phyloP scores from a whole-genome alignment of 2,888 invertebrate genomes.

The Philonicus albiceps region DNA sequence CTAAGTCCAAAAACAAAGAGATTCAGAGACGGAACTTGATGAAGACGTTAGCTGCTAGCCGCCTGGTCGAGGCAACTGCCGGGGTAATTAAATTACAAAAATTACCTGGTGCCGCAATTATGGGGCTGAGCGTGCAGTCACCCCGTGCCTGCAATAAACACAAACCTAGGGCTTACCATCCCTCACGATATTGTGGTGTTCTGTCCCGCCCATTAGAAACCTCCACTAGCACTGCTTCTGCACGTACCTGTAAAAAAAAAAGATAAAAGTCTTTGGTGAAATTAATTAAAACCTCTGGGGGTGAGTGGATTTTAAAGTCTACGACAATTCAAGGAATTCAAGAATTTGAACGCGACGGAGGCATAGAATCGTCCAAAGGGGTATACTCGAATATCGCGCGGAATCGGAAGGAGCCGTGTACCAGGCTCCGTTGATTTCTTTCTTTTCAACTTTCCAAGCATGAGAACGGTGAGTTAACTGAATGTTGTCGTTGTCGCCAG shows the following conservation, averaged over 20 bases:
- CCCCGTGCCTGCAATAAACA: neutral
- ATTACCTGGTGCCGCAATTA: neutral
- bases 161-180: neutral
- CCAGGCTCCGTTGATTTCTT: neutral
- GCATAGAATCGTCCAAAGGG: neutral
- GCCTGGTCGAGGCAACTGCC: neutral
- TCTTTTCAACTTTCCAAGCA: neutral
- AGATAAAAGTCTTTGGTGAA: neutral
- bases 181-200: neutral
- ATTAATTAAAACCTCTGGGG: slow-evolving; percentile 27
- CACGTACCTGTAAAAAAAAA: neutral
- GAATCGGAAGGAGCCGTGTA: neutral
- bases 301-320: neutral
- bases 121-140: slow-evolving; percentile 7
- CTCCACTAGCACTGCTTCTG: neutral
- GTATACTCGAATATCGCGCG: neutral
- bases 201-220: neutral
- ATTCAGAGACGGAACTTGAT: neutral
- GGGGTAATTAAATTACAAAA: slow-evolving; percentile 28
- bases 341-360: neutral
- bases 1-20: neutral
- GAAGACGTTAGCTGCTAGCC: neutral
- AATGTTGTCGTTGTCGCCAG: neutral
- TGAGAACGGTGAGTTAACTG: neutral
- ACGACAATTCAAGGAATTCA: neutral